Evolutionary conservation across 2,113 vertebrate genomes (phyloP).

Genomic region (Hydrolagus affinis): DNA sequence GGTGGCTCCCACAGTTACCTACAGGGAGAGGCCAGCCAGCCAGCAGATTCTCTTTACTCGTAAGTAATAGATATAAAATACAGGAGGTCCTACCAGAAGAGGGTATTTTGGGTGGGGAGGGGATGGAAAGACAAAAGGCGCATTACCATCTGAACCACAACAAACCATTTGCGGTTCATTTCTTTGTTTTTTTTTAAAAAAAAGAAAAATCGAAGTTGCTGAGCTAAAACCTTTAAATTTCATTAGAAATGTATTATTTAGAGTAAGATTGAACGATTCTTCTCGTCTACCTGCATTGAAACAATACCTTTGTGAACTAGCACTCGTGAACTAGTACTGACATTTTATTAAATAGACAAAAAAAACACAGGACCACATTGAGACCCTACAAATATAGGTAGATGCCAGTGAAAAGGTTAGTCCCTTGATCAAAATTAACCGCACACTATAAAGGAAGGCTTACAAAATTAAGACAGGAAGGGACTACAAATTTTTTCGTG

Average conservation of each 20-base stretch:
- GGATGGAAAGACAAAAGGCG: too few relatives aligned
- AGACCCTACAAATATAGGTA: conserved; percentile 7
- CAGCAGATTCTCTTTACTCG: too few relatives aligned
- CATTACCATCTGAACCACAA: too few relatives aligned
- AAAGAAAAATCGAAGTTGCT: not conserved
- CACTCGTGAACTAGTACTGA: not conserved
- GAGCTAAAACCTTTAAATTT: not conserved
- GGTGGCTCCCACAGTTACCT: too few relatives aligned
- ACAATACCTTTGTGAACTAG: too few relatives aligned
- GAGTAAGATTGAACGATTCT: not conserved
- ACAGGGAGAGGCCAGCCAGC: too few relatives aligned
- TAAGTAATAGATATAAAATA: too few relatives aligned
- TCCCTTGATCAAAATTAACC: conserved; percentile 28
- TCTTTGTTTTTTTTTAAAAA: too few relatives aligned
- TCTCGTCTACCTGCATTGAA: too few relatives aligned
- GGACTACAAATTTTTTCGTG: conserved; percentile 29
- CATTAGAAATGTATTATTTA: conserved; percentile 21
- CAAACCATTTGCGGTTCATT: too few relatives aligned
- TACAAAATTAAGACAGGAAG: conserved; percentile 33
- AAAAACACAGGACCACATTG: conserved; percentile 28
- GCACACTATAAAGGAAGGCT: conserved; percentile 29
- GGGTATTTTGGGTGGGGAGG: too few relatives aligned
- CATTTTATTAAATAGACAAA: conserved; percentile 31
- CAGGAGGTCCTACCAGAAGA: too few relatives aligned
- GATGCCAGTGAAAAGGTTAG: conserved; percentile 5